These are phyloP conservation scores for Lepidurus apus DNA, from an alignment of 1,140 invertebrate genomes.

Conservation along the genomic window DNA sequence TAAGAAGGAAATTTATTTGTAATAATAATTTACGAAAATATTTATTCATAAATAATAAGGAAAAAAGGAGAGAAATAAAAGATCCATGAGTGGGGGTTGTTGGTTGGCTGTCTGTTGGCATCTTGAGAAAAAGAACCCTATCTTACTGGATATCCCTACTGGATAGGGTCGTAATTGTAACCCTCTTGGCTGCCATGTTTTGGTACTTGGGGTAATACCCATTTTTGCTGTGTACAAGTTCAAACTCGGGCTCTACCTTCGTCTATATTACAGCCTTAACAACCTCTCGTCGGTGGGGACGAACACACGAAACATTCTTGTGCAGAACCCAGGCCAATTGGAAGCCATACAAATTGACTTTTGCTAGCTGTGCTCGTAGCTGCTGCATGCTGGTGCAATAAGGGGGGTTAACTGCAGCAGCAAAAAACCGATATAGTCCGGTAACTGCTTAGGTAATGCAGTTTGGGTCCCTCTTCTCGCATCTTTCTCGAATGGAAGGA, in stretches of 20 bases:
- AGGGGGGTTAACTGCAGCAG: neutral
- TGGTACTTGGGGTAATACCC: neutral
- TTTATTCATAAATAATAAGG: too few relatives aligned
- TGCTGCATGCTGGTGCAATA: neutral
- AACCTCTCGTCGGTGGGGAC: neutral
- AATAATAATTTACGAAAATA: too few relatives aligned
- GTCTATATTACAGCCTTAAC: too few relatives aligned
- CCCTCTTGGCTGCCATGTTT: too few relatives aligned
- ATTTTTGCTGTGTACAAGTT: neutral
- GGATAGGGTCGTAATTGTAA: too few relatives aligned
- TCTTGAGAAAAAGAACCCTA: too few relatives aligned
- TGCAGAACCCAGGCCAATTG: neutral
- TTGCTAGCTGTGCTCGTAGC: neutral
- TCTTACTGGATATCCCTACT: too few relatives aligned
- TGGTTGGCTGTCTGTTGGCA: too few relatives aligned
- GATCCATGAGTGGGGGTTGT: too few relatives aligned
- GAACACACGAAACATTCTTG: neutral
- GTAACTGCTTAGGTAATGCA: neutral
- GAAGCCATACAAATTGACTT: conserved; percentile 3
- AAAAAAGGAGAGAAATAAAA: too few relatives aligned
- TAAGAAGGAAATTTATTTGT: too few relatives aligned
- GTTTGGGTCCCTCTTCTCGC: neutral
- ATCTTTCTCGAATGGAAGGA: neutral
- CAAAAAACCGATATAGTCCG: conserved; percentile 4
- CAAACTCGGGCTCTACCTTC: too few relatives aligned